These are phyloP conservation scores for Eretmochelys imbricata DNA, from an alignment of 2,113 vertebrate genomes.

Conservation along the genomic window DNA sequence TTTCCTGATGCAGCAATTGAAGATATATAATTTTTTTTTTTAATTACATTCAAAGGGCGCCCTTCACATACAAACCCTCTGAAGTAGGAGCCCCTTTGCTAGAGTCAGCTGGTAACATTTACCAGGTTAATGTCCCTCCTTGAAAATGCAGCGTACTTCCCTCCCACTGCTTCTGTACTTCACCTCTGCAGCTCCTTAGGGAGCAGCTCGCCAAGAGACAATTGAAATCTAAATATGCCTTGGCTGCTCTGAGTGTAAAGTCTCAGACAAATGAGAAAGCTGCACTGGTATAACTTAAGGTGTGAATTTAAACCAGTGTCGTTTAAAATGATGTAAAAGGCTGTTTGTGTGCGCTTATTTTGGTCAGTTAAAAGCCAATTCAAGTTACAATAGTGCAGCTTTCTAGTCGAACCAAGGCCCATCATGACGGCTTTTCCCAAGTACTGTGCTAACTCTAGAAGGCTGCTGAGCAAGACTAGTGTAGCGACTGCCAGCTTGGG, in stretches of 20 bases:
- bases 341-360: not conserved
- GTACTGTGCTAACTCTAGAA: not conserved
- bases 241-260: not conserved
- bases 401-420: not conserved
- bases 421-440: not conserved
- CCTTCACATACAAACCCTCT: not conserved
- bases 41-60: not conserved
- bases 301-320: not conserved
- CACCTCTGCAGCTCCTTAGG: accelerated
- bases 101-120: not conserved
- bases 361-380: not conserved
- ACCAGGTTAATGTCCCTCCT: not conserved
- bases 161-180: not conserved
- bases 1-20: not conserved
- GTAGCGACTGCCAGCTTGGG: not conserved
- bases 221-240: accelerated
- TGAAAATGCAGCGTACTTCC: not conserved
- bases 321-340: not conserved
- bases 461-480: not conserved
- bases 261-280: accelerated
- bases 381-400: not conserved
- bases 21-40: not conserved
- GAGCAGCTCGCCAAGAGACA: not conserved
- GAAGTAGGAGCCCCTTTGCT: not conserved
- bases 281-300: not conserved